Evolutionary conservation across 92 coral and sea anemone species (phyloP), one percentile per base, ranked within the genome.

Genomic region (Bergia sp.): DNA sequence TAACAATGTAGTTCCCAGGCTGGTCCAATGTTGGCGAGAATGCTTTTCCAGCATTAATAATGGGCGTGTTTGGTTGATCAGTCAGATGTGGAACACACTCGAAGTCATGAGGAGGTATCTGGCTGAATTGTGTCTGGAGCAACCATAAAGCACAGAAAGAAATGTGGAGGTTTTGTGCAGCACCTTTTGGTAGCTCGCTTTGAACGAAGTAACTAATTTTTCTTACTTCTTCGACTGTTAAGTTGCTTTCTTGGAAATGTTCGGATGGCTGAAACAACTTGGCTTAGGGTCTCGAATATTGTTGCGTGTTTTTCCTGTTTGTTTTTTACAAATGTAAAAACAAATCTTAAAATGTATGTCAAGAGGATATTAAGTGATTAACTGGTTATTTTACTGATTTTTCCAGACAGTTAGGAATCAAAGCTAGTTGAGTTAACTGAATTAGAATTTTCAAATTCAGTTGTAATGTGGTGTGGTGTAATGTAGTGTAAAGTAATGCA

Each of bases 41-140:
- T 7, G 55, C 7, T 29, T 7, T 41, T 38, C 5, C 73, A 37
- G 85, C 74, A 64, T 81, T 61, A 38, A 81, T 81, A 41, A 58
- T 40, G 15, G 85, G 85, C 37, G 55, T 81, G 73, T 58, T 81
- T 40, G 85, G 71, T 40, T 81, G 85, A 57, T 74, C 85, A 40
- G 7, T 37, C 44, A 81, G 45, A 21, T 58, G 85, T 57, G 85
- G 85, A 7, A 13, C 3, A 50, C 61, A 81, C 40, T 20, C 85
- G 39, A 81, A 81, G 20, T 81, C 53, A 15, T 37, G 37, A 18
- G 85, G 85, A 18, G 85, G 85, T 20, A 81, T 4, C 37, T 57
- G 29, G 4, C 73, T 20, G 53, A 81, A 81, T 6, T 40, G 45
- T 65, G 49, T 15, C 1, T 61, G 36, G 12, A 81, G 44, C 18